phyloP scores from a whole-genome alignment of 2,113 vertebrate species.

The Nettapus auritus region DNA sequence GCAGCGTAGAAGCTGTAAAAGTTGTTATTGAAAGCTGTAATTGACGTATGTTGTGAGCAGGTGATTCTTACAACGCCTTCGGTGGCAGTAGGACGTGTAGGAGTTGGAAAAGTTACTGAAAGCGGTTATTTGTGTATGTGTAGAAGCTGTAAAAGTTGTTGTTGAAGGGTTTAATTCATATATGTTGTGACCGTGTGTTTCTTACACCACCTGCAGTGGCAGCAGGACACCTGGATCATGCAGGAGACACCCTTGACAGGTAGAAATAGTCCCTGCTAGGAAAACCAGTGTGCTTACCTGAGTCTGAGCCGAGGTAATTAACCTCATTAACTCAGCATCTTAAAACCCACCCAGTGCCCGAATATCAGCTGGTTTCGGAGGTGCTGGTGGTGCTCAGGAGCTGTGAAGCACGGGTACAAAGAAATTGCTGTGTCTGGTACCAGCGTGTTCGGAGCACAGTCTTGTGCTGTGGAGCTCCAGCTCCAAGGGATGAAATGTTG shows the following conservation, averaged over 20 bases:
- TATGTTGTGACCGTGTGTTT: neutral
- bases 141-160: neutral
- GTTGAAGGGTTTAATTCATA: neutral
- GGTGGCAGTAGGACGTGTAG: too few species aligned
- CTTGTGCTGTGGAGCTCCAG: neutral
- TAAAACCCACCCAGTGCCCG: neutral
- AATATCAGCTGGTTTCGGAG: accelerated
- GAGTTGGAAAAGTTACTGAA: too few species aligned
- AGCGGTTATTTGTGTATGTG: too few species aligned
- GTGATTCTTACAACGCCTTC: too few species aligned
- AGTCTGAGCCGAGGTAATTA: neutral
- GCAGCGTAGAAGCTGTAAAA: neutral
- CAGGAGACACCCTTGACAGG: neutral
- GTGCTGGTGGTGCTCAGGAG: accelerated
- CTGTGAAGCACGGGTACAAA: neutral
- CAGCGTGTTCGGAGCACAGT: neutral
- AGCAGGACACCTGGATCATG: accelerated
- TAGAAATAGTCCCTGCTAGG: neutral
- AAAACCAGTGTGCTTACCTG: neutral
- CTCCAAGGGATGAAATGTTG: neutral
- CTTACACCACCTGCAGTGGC: accelerated
- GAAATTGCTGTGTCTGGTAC: accelerated
- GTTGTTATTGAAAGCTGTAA: too few species aligned
- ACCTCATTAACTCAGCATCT: neutral
- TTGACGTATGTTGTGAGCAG: neutral